These are phyloP conservation scores for Lasioglossum villosulum DNA, from an alignment of 2,888 invertebrate genomes.

Conservation along the genomic window DNA sequence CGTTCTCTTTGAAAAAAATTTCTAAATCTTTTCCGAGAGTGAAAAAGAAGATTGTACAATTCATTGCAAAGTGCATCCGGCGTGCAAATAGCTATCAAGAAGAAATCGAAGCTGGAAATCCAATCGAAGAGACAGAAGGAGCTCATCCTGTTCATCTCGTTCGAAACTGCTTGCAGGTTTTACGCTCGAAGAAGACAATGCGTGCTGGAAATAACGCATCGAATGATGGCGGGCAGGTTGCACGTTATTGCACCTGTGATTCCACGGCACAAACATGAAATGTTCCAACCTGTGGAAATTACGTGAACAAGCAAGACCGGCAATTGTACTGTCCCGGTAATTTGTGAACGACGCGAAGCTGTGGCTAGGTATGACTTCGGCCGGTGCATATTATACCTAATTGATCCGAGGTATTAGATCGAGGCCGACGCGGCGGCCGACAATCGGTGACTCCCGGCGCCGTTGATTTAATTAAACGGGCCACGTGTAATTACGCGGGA, in stretches of 20 bases:
- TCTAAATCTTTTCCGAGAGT: background rate
- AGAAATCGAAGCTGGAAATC: background rate
- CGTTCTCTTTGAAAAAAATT: background rate
- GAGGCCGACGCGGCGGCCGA: background rate
- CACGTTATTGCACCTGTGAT: background rate
- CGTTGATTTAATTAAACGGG: constrained; percentile 62
- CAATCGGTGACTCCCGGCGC: constrained; percentile 52
- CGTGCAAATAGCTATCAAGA: background rate
- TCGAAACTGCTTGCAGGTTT: background rate
- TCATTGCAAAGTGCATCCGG: background rate
- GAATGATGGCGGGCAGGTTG: background rate
- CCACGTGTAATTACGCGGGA: constrained; percentile 52
- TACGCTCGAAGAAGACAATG: background rate
- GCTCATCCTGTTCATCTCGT: background rate
- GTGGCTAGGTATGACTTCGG: background rate
- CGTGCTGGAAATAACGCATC: background rate
- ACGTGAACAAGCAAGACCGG: constrained; percentile 10
- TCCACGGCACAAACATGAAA: background rate
- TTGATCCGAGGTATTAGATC: constrained; percentile 52
- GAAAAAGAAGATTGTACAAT: background rate
- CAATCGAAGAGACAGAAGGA: background rate
- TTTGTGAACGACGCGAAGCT: constrained; percentile 33
- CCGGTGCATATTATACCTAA: constrained; percentile 31
- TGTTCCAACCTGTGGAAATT: constrained; percentile 21
- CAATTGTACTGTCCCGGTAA: constrained; percentile 17